Base-by-base conservation (phyloP, 2,888 invertebrate genomes). In the Mayetiola destructor region DNA sequence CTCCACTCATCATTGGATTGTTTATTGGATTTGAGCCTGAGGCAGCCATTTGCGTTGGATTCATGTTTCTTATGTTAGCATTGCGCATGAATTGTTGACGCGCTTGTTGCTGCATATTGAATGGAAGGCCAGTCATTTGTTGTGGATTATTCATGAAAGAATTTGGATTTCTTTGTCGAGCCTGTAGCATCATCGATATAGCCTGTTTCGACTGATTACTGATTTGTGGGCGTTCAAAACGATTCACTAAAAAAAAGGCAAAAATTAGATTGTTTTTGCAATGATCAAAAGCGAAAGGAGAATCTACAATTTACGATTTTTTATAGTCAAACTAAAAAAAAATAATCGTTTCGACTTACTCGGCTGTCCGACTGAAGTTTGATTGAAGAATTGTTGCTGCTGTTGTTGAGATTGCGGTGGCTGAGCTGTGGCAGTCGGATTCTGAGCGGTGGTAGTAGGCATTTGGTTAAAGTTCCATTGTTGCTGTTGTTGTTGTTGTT, bases 191-290 rank as follows among this genome's bases (percentile, higher is more conserved):
- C 65, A 88, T 84, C 56, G 87, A 86, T 37, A 92, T 74, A 0
- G 91, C 91, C 67, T 88, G 88, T 66, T 92, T 91, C 5, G 86
- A 85, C 23, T 67, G 68, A 66, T 91, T 91, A 4, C 86, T 85
- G 63, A 84, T 85, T 57, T 58, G 60, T 0, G 69, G 73, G n/a
- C 73, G 67, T 62, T 73, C 73, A 57, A 72, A 73, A 2, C 73
- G 70, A 60, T 70, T 73, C 62, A 72, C 72, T 71, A 30, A 18
- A 35, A 14, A 56, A 21, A 40, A 30, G 16, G 6, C n/a, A 8
- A 57, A 48, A n/a, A n/a, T n/a, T n/a, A 23, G 23, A 32, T 20
- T 23, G 10, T 20, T 42, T 8, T 42, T 8, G 12, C 12, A n/a
- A 12, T 18, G n/a, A n/a, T n/a, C n/a, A n/a, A n/a, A n/a, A n/a